Percentiles rank a stretch among this genome's conserved stretches.
Conservation (phyloP, 2,888 invertebrate genomes). For the Eristalis pertinax region DNA sequence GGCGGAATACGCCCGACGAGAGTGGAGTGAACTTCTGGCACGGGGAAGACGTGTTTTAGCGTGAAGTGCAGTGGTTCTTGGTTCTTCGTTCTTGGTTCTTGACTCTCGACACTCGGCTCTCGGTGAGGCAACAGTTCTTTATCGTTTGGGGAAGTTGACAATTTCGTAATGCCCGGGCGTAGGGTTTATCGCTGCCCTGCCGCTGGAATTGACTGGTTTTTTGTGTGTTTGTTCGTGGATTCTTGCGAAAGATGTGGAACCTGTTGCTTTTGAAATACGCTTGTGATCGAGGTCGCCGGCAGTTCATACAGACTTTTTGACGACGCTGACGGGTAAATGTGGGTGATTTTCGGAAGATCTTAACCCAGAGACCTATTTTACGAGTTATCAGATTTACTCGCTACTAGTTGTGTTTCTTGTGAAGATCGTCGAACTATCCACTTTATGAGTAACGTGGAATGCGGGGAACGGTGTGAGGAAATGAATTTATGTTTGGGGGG, state of each 20-base stretch:
- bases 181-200: neutral
- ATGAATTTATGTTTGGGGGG: too few species aligned
- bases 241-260: constrained; percentile 10
- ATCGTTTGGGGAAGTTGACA: constrained; percentile 39
- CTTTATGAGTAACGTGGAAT: too few species aligned
- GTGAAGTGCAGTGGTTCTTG: constrained; percentile 38
- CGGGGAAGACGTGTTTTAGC: constrained; percentile 55
- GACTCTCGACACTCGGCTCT: neutral
- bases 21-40: constrained; percentile 68
- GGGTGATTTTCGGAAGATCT: neutral
- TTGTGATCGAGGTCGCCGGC: neutral
- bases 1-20: constrained; percentile 2
- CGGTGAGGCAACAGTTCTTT: constrained; percentile 23
- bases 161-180: constrained; percentile 31
- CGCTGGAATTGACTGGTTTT: neutral
- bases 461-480: too few species aligned
- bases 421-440: neutral
- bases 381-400: neutral
- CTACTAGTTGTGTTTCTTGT: neutral
- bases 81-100: neutral
- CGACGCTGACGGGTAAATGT: neutral
- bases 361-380: neutral
- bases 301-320: neutral
- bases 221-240: neutral
- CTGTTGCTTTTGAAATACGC: constrained; percentile 14